A percentile compares a stretch with the other conserved stretches of the same genome.
Evolutionary conservation across 1,140 invertebrate genomes (phyloP).

Genomic region (Orius laevigatus): DNA sequence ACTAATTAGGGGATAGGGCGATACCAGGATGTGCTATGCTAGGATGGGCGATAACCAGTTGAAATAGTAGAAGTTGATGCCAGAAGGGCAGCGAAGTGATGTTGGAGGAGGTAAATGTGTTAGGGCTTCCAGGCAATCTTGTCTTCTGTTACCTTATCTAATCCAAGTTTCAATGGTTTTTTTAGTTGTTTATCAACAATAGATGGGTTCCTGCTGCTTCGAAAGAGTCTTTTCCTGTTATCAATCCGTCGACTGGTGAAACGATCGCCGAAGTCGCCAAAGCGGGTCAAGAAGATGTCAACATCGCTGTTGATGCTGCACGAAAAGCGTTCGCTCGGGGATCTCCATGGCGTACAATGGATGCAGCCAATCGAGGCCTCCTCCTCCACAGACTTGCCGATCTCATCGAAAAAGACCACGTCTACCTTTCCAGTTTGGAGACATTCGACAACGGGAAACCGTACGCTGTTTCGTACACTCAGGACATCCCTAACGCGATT

Average conservation of each 20-base stretch:
- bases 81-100: too few relatives aligned
- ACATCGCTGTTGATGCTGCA: constrained; percentile 74
- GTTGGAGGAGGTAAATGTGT: too few relatives aligned
- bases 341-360: constrained; percentile 79
- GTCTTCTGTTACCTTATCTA: too few relatives aligned
- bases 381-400: constrained; percentile 71
- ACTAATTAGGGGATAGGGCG: too few relatives aligned
- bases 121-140: too few relatives aligned
- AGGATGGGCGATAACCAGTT: too few relatives aligned
- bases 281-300: constrained; percentile 54
- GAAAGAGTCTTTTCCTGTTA: constrained; percentile 74
- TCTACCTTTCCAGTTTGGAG: constrained; percentile 63
- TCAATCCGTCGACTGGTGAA: constrained; percentile 78
- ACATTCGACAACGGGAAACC: constrained; percentile 82
- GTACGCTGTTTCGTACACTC: constrained; percentile 41
- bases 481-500: constrained; percentile 45
- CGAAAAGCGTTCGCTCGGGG: constrained; percentile 57
- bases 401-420: constrained; percentile 58
- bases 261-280: constrained; percentile 72
- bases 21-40: too few relatives aligned
- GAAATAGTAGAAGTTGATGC: too few relatives aligned
- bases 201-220: constrained; percentile 81
- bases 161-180: constrained; percentile 13
- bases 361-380: constrained; percentile 68
- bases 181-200: constrained; percentile 93